phyloP scores from a whole-genome alignment of 2,113 vertebrate species.

The Aphelocoma coerulescens region DNA sequence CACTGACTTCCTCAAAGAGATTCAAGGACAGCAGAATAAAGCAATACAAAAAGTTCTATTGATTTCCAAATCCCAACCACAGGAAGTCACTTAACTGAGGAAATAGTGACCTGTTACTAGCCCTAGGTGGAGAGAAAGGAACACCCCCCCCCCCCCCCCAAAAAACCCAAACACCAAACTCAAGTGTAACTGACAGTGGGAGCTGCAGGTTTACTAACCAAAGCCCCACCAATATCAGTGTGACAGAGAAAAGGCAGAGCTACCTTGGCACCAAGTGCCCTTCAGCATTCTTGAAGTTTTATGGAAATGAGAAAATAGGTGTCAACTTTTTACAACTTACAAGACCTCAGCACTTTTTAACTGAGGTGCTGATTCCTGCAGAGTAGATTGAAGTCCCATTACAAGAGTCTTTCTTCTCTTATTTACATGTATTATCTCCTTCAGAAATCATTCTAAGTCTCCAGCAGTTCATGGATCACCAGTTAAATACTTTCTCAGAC shows the following conservation, averaged over 20 bases:
- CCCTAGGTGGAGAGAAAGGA: background rate
- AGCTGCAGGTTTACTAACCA: background rate
- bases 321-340: background rate
- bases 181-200: background rate
- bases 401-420: background rate
- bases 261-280: background rate
- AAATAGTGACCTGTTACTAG: background rate
- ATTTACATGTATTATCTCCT: background rate
- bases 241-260: background rate
- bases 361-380: background rate
- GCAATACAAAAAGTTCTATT: background rate
- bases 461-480: background rate
- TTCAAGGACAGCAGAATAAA: background rate
- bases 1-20: background rate
- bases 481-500: background rate
- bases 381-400: background rate
- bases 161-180: background rate
- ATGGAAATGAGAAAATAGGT: background rate
- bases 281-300: background rate
- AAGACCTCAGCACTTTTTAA: background rate
- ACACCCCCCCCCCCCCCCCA: too few species aligned
- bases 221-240: background rate
- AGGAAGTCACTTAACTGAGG: background rate
- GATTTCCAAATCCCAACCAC: background rate
- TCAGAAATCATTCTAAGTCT: background rate